Evolutionary conservation across 1,140 invertebrate genomes (phyloP).

Genomic region (Argopecten irradians): DNA sequence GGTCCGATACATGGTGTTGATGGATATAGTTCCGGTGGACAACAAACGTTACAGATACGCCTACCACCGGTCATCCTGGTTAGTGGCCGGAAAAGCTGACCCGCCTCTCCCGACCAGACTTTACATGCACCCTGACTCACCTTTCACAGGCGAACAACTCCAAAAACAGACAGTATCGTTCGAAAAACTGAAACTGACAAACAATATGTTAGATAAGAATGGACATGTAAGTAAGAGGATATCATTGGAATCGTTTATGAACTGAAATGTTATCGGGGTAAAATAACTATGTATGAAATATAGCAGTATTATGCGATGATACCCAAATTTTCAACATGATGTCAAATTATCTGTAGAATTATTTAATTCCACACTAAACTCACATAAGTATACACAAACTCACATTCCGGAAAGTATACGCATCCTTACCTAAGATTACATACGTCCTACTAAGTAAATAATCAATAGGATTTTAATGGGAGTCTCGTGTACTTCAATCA

Average conservation of each 20-base stretch:
- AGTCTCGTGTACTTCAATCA: background rate
- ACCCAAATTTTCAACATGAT: too few relatives aligned
- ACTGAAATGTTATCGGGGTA: too few relatives aligned
- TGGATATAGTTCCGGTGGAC: conserved; percentile 98
- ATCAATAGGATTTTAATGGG: background rate
- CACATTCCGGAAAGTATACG: too few relatives aligned
- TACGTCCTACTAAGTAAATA: background rate
- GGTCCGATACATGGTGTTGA: conserved; percentile 90
- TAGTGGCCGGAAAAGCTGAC: conserved; percentile 98
- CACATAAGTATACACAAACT: too few relatives aligned
- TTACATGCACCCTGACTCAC: conserved; percentile 98
- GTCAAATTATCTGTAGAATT: too few relatives aligned
- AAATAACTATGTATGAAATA: too few relatives aligned
- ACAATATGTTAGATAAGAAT: conserved; percentile 99
- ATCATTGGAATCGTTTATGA: too few relatives aligned
- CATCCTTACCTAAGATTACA: too few relatives aligned
- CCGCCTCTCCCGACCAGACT: conserved; percentile 90
- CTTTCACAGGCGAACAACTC: conserved; percentile 96
- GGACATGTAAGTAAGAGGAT: conserved; percentile 96
- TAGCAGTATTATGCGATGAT: too few relatives aligned
- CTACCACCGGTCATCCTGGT: conserved; percentile 98
- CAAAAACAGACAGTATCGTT: conserved; percentile 98
- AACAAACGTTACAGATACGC: conserved; percentile 99
- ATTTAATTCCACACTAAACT: too few relatives aligned
- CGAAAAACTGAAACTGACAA: conserved; percentile 99